These are phyloP conservation scores for Otolemur crassicaudatus DNA, from an alignment of 2,797 vertebrate genomes.

Conservation along the genomic window DNA sequence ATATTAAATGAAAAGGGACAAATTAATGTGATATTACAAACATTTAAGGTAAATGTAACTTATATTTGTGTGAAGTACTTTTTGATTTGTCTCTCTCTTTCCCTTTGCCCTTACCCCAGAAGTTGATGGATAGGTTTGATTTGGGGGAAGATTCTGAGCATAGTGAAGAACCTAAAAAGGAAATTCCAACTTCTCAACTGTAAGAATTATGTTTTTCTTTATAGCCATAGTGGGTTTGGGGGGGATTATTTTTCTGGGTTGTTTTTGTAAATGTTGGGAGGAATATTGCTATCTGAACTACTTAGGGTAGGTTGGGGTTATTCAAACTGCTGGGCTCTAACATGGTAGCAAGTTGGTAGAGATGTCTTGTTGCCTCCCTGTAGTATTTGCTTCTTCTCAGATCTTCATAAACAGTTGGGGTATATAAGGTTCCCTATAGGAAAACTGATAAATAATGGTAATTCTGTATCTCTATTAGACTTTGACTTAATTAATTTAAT, in stretches of 20 bases:
- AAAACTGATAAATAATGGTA: conserved; percentile 19
- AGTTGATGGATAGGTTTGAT: conserved; percentile 98
- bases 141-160: conserved; percentile 96
- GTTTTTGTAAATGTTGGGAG: background rate
- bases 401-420: conserved; percentile 46
- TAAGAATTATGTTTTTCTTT: conserved; percentile 88
- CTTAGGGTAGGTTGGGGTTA: background rate
- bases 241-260: background rate
- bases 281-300: background rate
- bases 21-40: background rate
- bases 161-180: conserved; percentile 96
- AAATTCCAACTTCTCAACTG: conserved; percentile 93
- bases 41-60: conserved; percentile 42
- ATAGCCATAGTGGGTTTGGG: background rate
- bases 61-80: background rate
- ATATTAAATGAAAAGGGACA: background rate
- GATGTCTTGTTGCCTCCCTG: background rate
- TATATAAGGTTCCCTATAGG: background rate
- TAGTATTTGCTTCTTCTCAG: conserved; percentile 35
- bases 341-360: background rate
- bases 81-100: conserved; percentile 56
- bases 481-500: conserved; percentile 33
- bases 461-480: background rate
- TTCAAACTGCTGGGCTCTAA: background rate
- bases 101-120: conserved; percentile 87